Evolutionary conservation across 2,797 vertebrate species (phyloP).

Genomic region (Mallotus villosus): DNA sequence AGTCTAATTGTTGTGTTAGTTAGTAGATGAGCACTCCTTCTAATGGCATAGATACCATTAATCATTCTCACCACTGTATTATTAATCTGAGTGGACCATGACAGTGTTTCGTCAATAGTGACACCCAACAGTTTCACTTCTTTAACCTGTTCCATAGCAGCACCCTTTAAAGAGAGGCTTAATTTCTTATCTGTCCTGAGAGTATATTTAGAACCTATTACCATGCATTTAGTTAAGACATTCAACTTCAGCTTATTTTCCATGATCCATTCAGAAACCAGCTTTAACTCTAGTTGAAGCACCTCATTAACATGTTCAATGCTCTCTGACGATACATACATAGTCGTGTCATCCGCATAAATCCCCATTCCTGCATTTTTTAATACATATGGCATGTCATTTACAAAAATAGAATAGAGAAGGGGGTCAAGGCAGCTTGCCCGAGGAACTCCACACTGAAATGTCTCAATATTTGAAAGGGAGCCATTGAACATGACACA

Average conservation of each 20-base stretch:
- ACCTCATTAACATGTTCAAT: too few relatives aligned
- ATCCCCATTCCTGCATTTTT: background rate
- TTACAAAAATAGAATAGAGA: slow-evolving; percentile 8
- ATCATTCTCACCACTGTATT: too few relatives aligned
- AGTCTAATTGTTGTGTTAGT: background rate
- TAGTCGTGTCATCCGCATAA: too few relatives aligned
- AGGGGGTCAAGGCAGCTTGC: background rate
- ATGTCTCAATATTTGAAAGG: background rate
- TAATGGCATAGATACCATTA: too few relatives aligned
- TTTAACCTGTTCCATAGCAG: too few relatives aligned
- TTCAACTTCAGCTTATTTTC: slow-evolving; percentile 11
- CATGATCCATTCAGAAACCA: background rate
- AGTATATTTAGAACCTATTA: too few relatives aligned
- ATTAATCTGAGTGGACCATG: background rate
- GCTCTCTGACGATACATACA: too few relatives aligned
- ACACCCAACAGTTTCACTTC: background rate
- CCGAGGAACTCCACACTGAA: too few relatives aligned
- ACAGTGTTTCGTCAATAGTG: background rate
- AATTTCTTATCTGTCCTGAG: too few relatives aligned
- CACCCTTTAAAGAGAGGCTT: too few relatives aligned
- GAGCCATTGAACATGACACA: slow-evolving; percentile 11
- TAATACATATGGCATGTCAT: slow-evolving; percentile 15
- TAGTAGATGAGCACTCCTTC: too few relatives aligned
- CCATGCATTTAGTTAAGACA: background rate
- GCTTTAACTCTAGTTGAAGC: too few relatives aligned